phyloP scores from a whole-genome alignment of 2,797 vertebrate species.

The Craterocephalus amniculus region DNA sequence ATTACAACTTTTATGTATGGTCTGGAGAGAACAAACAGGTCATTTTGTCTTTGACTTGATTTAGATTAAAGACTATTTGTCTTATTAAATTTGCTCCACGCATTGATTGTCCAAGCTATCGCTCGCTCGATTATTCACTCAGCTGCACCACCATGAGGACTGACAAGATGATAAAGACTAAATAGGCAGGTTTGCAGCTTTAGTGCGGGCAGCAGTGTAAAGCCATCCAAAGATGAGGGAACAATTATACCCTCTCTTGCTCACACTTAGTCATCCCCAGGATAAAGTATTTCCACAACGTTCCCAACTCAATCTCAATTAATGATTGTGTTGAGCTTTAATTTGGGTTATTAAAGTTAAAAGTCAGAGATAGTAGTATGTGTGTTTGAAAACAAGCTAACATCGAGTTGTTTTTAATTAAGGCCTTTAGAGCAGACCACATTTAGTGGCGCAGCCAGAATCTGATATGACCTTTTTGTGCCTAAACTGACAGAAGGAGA shows the following conservation, averaged over 20 bases:
- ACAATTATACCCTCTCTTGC: conserved; percentile 20
- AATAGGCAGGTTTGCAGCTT: conserved; percentile 18
- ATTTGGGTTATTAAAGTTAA: conserved; percentile 66
- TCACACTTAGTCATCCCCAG: conserved; percentile 31
- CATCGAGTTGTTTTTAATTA: conserved; percentile 67
- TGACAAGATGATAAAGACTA: conserved; percentile 21
- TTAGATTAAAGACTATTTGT: conserved; percentile 20
- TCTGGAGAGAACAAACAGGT: conserved; percentile 13
- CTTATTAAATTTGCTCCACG: conserved; percentile 13
- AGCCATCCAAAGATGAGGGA: conserved; percentile 16
- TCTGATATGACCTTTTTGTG: conserved; percentile 46
- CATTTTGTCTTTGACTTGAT: conserved; percentile 7
- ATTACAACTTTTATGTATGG: conserved; percentile 6
- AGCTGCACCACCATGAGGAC: conserved; percentile 21
- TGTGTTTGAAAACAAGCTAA: conserved; percentile 50
- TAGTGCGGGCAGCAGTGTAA: not conserved
- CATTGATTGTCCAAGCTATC: conserved; percentile 13
- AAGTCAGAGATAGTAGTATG: conserved; percentile 43
- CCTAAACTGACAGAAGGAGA: conserved; percentile 57
- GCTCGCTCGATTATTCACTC: conserved; percentile 22
- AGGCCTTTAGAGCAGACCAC: conserved; percentile 50
- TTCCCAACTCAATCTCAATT: conserved; percentile 45
- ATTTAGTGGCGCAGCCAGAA: conserved; percentile 44
- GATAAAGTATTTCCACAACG: conserved; percentile 42
- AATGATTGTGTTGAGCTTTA: conserved; percentile 40